Base-by-base conservation (phyloP, 2,797 vertebrate genomes). In the Halcyon chelicuti region DNA sequence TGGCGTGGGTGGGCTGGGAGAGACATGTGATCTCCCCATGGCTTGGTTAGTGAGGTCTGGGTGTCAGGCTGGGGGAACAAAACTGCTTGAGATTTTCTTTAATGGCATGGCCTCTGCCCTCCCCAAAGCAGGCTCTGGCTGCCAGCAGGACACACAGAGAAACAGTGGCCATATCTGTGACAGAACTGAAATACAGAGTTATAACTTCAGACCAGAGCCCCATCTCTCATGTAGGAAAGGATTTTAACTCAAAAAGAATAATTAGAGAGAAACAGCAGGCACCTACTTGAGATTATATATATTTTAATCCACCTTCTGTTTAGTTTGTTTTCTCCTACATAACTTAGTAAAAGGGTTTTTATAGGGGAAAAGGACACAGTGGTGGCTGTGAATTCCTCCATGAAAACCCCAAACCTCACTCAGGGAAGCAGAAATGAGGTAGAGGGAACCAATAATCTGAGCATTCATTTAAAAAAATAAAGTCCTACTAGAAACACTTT, bases 271-370 rank as follows among this genome's bases (percentile, higher is more conserved):
- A 68, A 57, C 23, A 35, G 19, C 2, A 1, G 6, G 1, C 31
- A n/a, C 35, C 25, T 86, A 5, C 26, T 62, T 65, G 47, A 80
- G 70, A 54, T 54, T 28, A 18, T 61, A 7, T 35, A 3, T 47
- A 5, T 81, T n/a, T 76, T 39, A 55, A 31, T 62, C 52, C 65
- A 70, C 28, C 18, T 44, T 37, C 46, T 47, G 10, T 19, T 20
- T 75, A 10, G 14, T 78, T 87, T 87, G 16, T 49, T 79, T 93
- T 70, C n/a, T 78, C 23, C 33, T 82, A 14, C 10, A 3, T 51
- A 63, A 17, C 80, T 66, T 76, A 88, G 22, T 44, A 33, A 39
- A 72, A 90, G 21, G 33, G 44, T n/a, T 65, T 82, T 89, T 49
- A 7, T 9, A 66, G 33, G 49, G 22, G 9, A 22, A 58, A 14